Conservation (phyloP, 1,140 invertebrate species). For the Dendrolimus punctatus region DNA sequence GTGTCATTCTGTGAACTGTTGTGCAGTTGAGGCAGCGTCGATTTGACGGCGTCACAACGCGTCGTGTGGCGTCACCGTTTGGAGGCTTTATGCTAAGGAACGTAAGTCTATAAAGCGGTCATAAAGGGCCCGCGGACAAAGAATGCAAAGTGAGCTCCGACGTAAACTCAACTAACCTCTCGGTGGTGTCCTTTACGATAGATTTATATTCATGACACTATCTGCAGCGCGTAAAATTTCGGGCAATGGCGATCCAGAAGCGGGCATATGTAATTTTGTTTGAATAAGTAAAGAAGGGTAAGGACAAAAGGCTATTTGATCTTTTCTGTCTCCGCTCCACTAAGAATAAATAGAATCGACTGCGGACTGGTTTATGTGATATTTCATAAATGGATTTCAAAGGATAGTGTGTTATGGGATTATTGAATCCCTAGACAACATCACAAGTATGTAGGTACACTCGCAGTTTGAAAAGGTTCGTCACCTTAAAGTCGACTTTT, state of each 20-base stretch:
- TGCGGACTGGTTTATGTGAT: constrained; percentile 52
- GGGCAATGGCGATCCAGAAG: constrained; percentile 64
- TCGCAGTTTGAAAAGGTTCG: constrained; percentile 2
- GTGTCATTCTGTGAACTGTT: too few species aligned
- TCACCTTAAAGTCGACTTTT: too few species aligned
- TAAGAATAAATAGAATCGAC: constrained; percentile 56
- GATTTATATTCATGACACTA: constrained; percentile 71
- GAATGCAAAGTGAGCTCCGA: constrained; percentile 67
- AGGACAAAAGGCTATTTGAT: constrained; percentile 68
- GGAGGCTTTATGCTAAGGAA: constrained; percentile 62
- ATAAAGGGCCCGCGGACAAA: constrained; percentile 61
- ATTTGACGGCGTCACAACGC: neutral
- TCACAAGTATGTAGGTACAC: constrained; percentile 20
- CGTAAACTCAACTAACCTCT: constrained; percentile 60
- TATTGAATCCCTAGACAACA: constrained; percentile 38
- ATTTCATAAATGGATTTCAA: constrained; percentile 58
- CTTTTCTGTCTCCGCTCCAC: constrained; percentile 45
- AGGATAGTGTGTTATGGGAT: constrained; percentile 38
- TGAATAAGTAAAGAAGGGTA: constrained; percentile 68
- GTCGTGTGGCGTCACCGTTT: constrained; percentile 17
- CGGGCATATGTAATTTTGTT: constrained; percentile 71
- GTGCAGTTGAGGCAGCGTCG: too few species aligned
- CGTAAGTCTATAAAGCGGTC: constrained; percentile 63
- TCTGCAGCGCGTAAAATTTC: constrained; percentile 68
- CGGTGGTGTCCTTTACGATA: constrained; percentile 63